These are phyloP conservation scores for Stercorarius parasiticus DNA, from an alignment of 2,113 vertebrate genomes.

Conservation along the genomic window DNA sequence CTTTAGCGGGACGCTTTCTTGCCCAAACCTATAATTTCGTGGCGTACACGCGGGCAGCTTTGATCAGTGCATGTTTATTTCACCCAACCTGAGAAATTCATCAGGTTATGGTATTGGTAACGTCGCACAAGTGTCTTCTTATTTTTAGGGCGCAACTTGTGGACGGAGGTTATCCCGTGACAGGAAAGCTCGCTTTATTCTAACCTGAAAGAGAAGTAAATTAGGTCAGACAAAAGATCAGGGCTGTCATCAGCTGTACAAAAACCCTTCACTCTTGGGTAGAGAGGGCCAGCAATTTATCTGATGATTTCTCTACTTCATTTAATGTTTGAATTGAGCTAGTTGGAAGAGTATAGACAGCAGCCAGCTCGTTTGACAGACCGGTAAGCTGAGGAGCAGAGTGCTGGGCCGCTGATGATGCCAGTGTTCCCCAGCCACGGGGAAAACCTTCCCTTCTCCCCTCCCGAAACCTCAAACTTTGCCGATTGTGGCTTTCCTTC, in stretches of 20 bases:
- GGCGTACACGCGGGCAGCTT: background rate
- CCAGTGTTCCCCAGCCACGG: background rate
- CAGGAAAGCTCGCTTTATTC: constrained; percentile 58
- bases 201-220: constrained; percentile 80
- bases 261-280: constrained; percentile 58
- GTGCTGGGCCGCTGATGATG: background rate
- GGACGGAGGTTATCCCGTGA: constrained; percentile 13
- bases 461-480: background rate
- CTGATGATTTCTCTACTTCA: constrained; percentile 73
- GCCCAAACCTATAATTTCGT: background rate
- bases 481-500: background rate
- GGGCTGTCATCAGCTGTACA: constrained; percentile 70
- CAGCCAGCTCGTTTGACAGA: background rate
- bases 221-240: constrained; percentile 80
- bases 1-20: background rate
- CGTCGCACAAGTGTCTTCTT: background rate
- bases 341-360: constrained; percentile 9
- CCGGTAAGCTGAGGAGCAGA: background rate
- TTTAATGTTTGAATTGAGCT: constrained; percentile 57
- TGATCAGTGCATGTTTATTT: background rate
- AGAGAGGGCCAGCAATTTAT: constrained; percentile 68
- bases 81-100: background rate
- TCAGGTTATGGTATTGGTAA: background rate
- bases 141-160: background rate
- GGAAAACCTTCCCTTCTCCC: background rate